Evolutionary conservation across 2,888 invertebrate genomes (phyloP).

Genomic region (Penaeus monodon): DNA sequence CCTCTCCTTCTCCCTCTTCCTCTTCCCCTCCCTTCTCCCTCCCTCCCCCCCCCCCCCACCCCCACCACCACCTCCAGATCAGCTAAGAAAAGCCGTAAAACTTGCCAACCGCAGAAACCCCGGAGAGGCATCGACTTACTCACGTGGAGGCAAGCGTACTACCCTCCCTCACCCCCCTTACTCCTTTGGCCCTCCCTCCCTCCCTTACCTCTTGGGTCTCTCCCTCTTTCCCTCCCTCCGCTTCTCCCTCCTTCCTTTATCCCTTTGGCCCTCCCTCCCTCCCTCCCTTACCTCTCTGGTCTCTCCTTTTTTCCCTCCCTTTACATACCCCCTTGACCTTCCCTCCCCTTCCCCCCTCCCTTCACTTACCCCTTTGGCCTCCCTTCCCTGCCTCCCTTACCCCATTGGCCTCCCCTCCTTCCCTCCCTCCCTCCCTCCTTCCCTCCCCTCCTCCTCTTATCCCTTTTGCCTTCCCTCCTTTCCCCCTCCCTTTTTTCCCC

Average conservation of each 20-base stretch:
- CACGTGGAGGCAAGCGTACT: not conserved
- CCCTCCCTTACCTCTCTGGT: not conserved
- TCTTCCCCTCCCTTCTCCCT: not conserved
- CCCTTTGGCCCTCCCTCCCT: not conserved
- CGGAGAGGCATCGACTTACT: not conserved
- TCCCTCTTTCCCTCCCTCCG: not conserved
- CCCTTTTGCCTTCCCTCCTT: not conserved
- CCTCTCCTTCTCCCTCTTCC: not conserved
- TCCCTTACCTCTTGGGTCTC: constrained; percentile 1
- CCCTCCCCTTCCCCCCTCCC: no score
- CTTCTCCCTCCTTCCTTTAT: not conserved
- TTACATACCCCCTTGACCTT: not conserved
- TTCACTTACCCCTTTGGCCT: no score
- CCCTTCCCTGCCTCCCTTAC: no score
- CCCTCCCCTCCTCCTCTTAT: not conserved
- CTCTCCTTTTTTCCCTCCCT: not conserved
- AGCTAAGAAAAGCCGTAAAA: not conserved
- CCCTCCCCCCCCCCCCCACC: not conserved
- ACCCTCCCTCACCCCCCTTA: constrained; percentile 12
- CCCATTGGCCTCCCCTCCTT: not conserved
- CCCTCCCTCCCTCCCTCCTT: not conserved
- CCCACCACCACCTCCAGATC: not conserved
- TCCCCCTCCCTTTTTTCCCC: not conserved
- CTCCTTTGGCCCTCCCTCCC: not conserved
- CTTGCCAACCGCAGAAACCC: not conserved